Conservation (phyloP, 1,140 invertebrate genomes). For the Lerema accius region DNA sequence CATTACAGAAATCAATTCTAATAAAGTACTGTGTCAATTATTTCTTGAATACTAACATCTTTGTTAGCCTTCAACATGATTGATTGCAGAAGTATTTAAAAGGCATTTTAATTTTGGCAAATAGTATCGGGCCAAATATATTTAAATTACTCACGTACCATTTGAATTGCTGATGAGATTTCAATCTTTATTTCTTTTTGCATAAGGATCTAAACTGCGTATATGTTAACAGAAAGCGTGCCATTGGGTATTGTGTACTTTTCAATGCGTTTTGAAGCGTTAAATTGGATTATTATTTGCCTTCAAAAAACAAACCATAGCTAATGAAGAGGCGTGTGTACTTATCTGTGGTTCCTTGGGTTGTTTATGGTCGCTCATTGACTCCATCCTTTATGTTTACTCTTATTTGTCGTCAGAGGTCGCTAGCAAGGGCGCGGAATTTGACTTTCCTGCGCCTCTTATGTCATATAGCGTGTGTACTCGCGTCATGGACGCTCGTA, state of each 20-base stretch:
- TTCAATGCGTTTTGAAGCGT: conserved; percentile 46
- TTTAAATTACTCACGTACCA: conserved; percentile 21
- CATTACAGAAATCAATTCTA: conserved; percentile 19
- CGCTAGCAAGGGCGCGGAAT: too few species aligned
- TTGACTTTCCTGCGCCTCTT: too few species aligned
- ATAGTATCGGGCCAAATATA: conserved; percentile 10
- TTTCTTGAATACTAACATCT: conserved; percentile 23
- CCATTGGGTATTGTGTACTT: conserved; percentile 34
- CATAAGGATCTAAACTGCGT: conserved; percentile 11
- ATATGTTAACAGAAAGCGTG: conserved; percentile 33
- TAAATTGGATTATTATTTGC: conserved; percentile 63
- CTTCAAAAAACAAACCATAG: too few species aligned
- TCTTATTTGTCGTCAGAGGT: too few species aligned
- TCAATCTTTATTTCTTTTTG: neutral
- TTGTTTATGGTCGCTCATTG: too few species aligned
- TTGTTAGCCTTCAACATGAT: conserved; percentile 20
- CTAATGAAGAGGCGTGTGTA: too few species aligned
- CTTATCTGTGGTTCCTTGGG: too few species aligned
- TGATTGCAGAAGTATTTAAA: conserved; percentile 22
- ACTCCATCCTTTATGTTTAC: too few species aligned
- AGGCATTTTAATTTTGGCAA: conserved; percentile 20
- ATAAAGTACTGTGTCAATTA: conserved; percentile 22
- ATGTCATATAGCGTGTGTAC: too few species aligned
- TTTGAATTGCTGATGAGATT: neutral
- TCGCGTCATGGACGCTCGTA: too few species aligned